Evolutionary conservation across 2,888 invertebrate genomes (phyloP), one percentile per base, ranked within the genome.

Genomic region (Patella depressa): DNA sequence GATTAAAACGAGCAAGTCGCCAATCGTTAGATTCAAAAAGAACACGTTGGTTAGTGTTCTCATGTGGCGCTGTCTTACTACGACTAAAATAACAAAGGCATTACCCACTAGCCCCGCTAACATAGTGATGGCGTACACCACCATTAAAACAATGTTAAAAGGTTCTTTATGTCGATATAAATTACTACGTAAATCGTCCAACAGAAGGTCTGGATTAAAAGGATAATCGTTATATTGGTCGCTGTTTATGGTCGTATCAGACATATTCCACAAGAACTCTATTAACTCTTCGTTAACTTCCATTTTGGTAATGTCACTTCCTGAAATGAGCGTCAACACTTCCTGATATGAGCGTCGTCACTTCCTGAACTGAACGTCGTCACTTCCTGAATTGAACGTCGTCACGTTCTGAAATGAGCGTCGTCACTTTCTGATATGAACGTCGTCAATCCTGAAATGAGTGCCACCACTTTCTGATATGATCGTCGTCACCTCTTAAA

Each of bases 21-120:
- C 87, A 11, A 87, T 73, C 14, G 88, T 85, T 65, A 88, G 79
- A 77, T 88, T 88, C 45, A 88, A 81, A 17, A 88, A 81, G 74
- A 87, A 87, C 19, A 86, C 84, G 76, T 88, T 88, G 15, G 87
- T 89, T 11, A 87, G 57, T 0, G 88, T 88, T 14, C 88, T 79
- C 86, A 88, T 87, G 75, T 83, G 85, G 65, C 84, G 83, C 74
- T 86, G 86, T 54, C 83, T 80, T 19, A 85, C 76, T 11, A 88
- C 86, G 9, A 87, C 86, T 17, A 83, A 57, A 29, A 87, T 86
- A 15, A 88, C 88, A 72, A 86, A 85, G 12, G 85, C 75, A 79
- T 88, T 89, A 9, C 88, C 89, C 11, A 84, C 70, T 2, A 88
- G 73, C 1, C 88, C 88, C 0, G 83, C 77, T 14, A 84, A 45